Base-by-base conservation (phyloP, 2,113 vertebrate genomes). In the Calyptomena viridis region DNA sequence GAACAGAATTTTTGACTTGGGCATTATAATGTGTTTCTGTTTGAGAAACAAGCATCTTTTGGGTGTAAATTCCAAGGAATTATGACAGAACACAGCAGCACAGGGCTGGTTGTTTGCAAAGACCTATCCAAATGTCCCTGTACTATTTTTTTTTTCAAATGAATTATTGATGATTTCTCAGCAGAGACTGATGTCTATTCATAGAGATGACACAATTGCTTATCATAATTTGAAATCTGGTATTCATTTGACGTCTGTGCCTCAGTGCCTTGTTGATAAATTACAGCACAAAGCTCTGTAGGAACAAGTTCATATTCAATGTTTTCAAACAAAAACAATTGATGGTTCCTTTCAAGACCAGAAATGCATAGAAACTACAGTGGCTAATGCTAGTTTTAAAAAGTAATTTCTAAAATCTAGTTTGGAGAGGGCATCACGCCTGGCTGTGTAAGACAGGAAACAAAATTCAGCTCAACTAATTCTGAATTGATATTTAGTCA, bases 191-290 rank as follows among this genome's bases (percentile, higher is more conserved):
- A 94, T 96, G 90, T 35, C 83, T 88, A 92, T 96, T 96, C 93
- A 94, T 67, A 74, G 77, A 91, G 85, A 96, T 95, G 94, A 96
- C 89, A 96, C 87, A 94, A 91, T 87, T 92, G 95, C 96, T 96
- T 97, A 96, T 96, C 96, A 69, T 95, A 88, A 97, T 97, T 97
- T 97, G 96, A 97, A 97, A 97, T 96, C 95, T 96, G 95, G 92
- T 94, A 87, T 96, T 94, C 89, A 90, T 96, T 95, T 96, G 95
- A 96, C 93, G 90, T 94, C 92, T 93, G 96, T 95, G 94, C 91
- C 75, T 87, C 93, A 35, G 87, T 0, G 2, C 74, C 76, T 35
- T 86, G 78, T 95, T 93, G 93, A 96, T 94, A 94, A 95, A 95
- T 89, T 90, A 92, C 93, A 93, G 91, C 85, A 96, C 88, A 94